Base-by-base conservation (phyloP, 2,797 vertebrate species). In the Cirrhinus molitorella region DNA sequence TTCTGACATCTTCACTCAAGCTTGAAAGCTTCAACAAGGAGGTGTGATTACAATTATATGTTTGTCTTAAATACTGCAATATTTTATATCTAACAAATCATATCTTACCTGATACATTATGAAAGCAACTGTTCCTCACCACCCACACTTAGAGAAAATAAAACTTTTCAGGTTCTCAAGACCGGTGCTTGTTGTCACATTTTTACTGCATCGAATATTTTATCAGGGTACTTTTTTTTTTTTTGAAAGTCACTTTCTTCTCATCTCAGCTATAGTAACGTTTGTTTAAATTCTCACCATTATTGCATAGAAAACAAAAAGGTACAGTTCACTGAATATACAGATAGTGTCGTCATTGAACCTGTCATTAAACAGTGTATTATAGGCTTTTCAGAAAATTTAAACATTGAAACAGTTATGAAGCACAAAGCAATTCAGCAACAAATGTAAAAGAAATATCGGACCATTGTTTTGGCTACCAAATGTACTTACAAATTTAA, bases 1-100 rank as follows among this genome's bases (percentile, higher is more conserved):
- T 34, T 72, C 53, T 72, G 79, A 59, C 79, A 81, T 67, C 79
- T 72, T 49, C 40, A 34, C 40, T 81, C 53, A 72, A 61, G 67
- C 67, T 72, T 71, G 55, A 71, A 81, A 47, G 55, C 79, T 72
- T 71, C 12, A 49, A 61, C 51, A 47, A 61, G 4, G 40, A 72
- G 25, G 53, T 81, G 55, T 81, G 67, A 45, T 45, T 17, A 81
- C 23, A 65, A 66, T 49, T 81, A 34, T 25, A 47, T 13, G 7
- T 71, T 57, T 79, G 63, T 79, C 45, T 57, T 59, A 17, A 45
- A 17, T 17, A 70, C n/a, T 55, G 49, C 40, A 70, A 71, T 68
- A 43, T 40, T 80, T 68, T 3, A 45, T 23, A 43, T 57, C 23
- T 17, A 31, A 34, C 19, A 47, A 8, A 37, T 49, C 17, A 23